phyloP scores from a whole-genome alignment of 1,140 invertebrate species.

The Pollicipes pollicipes region DNA sequence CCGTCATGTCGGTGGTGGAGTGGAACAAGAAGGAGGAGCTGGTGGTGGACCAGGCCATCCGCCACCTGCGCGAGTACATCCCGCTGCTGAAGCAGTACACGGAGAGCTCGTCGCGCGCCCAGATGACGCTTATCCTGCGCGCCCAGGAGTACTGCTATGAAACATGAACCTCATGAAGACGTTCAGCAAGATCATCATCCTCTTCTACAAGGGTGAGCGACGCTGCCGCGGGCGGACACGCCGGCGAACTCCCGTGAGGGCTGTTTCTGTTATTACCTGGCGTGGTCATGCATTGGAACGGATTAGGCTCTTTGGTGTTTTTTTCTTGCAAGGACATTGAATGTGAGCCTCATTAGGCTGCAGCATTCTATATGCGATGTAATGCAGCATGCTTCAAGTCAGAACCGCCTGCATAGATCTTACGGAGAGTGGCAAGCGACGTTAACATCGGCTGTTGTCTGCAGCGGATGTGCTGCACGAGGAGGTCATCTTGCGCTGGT shows the following conservation, averaged over 20 bases:
- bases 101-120: slow-evolving; percentile 51
- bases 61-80: slow-evolving; percentile 40
- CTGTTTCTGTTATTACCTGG: too few species aligned
- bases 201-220: slow-evolving; percentile 86
- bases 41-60: slow-evolving; percentile 38
- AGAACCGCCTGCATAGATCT: too few species aligned
- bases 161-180: slow-evolving; percentile 98
- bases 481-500: slow-evolving; percentile 83
- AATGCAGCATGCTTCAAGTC: too few species aligned
- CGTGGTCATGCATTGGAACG: too few species aligned
- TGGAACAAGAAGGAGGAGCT: slow-evolving; percentile 98
- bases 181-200: slow-evolving; percentile 89
- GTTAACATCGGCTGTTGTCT: slow-evolving; percentile 23
- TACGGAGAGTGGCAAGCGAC: too few species aligned
- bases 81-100: slow-evolving; percentile 70
- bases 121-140: slow-evolving; percentile 69
- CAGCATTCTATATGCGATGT: too few species aligned
- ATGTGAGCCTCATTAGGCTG: too few species aligned
- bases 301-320: too few species aligned
- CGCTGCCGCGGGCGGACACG: too few species aligned
- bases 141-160: slow-evolving; percentile 95
- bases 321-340: too few species aligned
- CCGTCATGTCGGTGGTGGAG: slow-evolving; percentile 81
- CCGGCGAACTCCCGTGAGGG: too few species aligned
- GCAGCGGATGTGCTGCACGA: slow-evolving; percentile 68